These are phyloP conservation scores for Camponotus vicinus DNA, from an alignment of 1,140 invertebrate species.

Conservation along the genomic window DNA sequence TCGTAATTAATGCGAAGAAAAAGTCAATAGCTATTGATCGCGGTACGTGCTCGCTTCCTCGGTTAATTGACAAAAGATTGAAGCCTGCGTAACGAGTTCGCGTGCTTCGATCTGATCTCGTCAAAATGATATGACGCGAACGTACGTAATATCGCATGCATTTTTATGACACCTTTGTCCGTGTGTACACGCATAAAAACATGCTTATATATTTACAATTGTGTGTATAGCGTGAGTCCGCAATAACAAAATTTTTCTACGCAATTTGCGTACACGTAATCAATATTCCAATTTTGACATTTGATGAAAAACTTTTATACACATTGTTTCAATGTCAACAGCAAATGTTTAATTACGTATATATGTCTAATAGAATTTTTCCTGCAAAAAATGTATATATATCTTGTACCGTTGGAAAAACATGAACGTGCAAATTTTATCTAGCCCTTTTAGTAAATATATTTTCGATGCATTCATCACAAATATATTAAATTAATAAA, in stretches of 20 bases:
- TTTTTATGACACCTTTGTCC: not conserved
- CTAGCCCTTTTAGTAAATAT: not conserved
- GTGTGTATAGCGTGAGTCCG: too few relatives aligned
- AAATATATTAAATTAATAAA: constrained; percentile 33
- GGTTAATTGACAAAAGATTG: constrained; percentile 55
- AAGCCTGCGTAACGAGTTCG: not conserved
- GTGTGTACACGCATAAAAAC: not conserved
- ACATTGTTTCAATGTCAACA: not conserved
- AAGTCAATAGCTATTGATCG: not conserved
- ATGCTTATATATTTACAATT: not conserved
- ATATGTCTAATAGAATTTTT: not conserved
- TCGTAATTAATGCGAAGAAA: constrained; percentile 45
- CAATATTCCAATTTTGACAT: constrained; percentile 21
- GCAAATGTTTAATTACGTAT: constrained; percentile 7
- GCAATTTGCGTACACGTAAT: constrained; percentile 30
- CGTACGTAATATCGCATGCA: not conserved
- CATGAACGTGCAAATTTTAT: not conserved
- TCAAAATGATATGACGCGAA: constrained; percentile 4
- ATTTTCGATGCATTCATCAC: not conserved
- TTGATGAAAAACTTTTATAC: not conserved
- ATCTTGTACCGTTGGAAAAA: not conserved
- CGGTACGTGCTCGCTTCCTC: constrained; percentile 23
- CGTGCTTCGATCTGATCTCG: not conserved
- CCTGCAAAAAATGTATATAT: not conserved
- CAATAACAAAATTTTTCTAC: constrained; percentile 21